phyloP scores from a whole-genome alignment of 2,888 invertebrate species.

The Rotaria sp. region DNA sequence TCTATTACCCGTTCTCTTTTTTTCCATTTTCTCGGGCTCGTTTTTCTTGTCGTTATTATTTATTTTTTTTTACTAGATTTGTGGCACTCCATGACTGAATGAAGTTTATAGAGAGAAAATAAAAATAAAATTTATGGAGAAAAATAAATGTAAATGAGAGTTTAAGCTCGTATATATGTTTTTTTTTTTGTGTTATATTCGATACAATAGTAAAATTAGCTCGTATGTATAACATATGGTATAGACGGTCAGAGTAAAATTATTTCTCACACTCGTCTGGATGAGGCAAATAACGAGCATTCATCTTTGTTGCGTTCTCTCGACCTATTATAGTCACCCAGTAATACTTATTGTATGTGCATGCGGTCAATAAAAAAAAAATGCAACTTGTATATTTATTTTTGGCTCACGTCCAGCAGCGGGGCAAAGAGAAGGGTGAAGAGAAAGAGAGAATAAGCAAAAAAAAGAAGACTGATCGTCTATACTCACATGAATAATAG shows the following conservation, averaged over 20 bases:
- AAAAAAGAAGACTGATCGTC: background rate
- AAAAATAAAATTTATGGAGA: background rate
- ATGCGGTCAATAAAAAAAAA: background rate
- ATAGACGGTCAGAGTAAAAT: background rate
- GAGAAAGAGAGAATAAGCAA: background rate
- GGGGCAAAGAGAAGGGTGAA: background rate
- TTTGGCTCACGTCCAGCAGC: background rate
- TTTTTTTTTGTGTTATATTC: background rate
- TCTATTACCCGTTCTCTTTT: background rate
- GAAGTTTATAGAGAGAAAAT: background rate
- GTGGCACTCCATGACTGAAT: background rate
- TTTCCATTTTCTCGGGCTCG: background rate
- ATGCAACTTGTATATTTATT: background rate
- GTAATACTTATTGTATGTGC: background rate
- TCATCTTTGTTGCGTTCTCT: slow-evolving; percentile 20
- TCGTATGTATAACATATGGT: background rate
- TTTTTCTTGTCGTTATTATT: background rate
- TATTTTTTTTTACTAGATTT: background rate
- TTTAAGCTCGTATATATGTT: background rate
- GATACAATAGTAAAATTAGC: background rate
- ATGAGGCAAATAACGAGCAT: background rate
- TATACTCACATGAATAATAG: background rate
- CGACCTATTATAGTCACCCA: background rate
- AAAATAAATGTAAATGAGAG: background rate
- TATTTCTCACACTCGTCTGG: background rate